These are phyloP conservation scores for Telmatochromis sp. DNA, from an alignment of 2,113 vertebrate genomes.

Conservation along the genomic window DNA sequence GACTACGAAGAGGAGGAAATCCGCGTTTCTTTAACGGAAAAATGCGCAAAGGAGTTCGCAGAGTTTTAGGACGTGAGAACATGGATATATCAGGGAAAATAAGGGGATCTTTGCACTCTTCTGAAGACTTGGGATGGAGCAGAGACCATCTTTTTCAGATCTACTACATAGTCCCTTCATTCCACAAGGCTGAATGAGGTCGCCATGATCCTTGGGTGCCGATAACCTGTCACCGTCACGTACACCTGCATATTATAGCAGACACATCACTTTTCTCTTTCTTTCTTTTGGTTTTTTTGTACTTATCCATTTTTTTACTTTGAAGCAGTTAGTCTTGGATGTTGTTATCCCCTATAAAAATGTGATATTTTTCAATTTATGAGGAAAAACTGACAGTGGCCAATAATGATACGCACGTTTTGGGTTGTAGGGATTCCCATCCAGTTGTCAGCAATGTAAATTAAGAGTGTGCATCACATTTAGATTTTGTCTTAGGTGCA, in stretches of 20 bases:
- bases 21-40: constrained; percentile 95
- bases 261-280: constrained; percentile 66
- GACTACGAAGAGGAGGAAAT: constrained; percentile 99
- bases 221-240: constrained; percentile 80
- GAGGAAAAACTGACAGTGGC: constrained; percentile 46
- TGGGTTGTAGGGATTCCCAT: constrained; percentile 73
- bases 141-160: constrained; percentile 84
- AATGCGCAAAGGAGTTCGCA: constrained; percentile 96
- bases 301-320: constrained; percentile 63
- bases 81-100: constrained; percentile 80
- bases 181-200: constrained; percentile 87
- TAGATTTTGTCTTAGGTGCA: constrained; percentile 74
- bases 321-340: constrained; percentile 73
- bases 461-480: constrained; percentile 64
- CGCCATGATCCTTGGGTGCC: constrained; percentile 84
- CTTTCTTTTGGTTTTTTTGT: neutral
- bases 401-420: constrained; percentile 72
- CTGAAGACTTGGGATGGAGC: constrained; percentile 86
- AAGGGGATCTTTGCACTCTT: constrained; percentile 91
- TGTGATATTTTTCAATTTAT: constrained; percentile 72
- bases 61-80: constrained; percentile 86
- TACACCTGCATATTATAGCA: constrained; percentile 84
- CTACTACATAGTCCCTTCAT: constrained; percentile 91
- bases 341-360: constrained; percentile 69
- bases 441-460: constrained; percentile 46